These are phyloP conservation scores for Acomys russatus DNA, from an alignment of 2,797 vertebrate species.

Conservation along the genomic window DNA sequence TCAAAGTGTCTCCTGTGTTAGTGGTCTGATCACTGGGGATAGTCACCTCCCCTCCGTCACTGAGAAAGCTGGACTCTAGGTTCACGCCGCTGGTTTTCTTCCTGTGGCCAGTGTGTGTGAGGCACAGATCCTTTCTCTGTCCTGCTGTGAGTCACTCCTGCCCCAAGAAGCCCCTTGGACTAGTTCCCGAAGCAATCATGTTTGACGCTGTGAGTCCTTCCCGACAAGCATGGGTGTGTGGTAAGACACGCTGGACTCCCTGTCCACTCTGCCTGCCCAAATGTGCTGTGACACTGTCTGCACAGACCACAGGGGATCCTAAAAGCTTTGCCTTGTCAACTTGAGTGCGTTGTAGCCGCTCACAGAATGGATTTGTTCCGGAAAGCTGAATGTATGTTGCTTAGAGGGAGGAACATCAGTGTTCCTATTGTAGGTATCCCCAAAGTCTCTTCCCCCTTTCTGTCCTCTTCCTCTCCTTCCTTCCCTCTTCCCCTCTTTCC, in stretches of 20 bases:
- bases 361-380: neutral
- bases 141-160: slow-evolving; percentile 13
- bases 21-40: neutral
- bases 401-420: neutral
- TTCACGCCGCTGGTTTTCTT: slow-evolving; percentile 48
- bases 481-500: neutral
- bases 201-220: slow-evolving; percentile 7
- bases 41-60: neutral
- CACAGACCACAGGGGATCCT: neutral
- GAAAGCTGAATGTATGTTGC: neutral
- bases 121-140: neutral
- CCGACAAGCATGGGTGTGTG: neutral
- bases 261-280: neutral
- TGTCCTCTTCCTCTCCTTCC: neutral
- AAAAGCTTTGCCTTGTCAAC: neutral
- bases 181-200: neutral
- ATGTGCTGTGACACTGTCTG: neutral
- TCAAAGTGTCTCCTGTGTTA: neutral
- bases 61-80: slow-evolving; percentile 7
- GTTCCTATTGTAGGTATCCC: neutral
- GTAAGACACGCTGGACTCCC: neutral
- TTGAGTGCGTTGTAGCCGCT: neutral
- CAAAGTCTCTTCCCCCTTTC: neutral
- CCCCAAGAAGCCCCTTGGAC: neutral
- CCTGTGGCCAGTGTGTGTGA: neutral